phyloP scores from a whole-genome alignment of 2,113 vertebrate species.

The Formicarius rufipectus region DNA sequence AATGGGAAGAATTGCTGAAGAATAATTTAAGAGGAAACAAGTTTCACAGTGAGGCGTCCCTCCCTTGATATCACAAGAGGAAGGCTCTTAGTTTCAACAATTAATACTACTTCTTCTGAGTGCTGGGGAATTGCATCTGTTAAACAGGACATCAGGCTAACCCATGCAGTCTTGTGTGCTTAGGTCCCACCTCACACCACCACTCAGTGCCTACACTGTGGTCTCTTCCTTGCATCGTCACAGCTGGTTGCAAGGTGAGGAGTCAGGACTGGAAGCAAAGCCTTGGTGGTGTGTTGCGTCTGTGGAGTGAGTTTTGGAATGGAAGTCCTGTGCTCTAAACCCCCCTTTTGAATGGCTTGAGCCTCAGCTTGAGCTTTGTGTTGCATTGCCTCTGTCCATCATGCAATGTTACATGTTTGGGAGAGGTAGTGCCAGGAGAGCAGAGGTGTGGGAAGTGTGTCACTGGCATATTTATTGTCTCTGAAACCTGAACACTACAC shows the following conservation, averaged over 20 bases:
- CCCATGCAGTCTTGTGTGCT: fast-evolving
- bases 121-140: neutral
- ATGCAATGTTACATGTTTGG: fast-evolving
- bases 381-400: neutral
- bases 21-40: neutral
- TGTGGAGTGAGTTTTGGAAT: neutral
- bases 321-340: neutral
- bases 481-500: neutral
- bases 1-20: neutral
- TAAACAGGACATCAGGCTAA: neutral
- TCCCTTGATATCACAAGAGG: neutral
- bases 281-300: neutral
- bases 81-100: neutral
- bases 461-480: neutral
- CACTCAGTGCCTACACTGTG: no score
- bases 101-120: neutral
- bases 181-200: neutral
- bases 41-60: neutral
- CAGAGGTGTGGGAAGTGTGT: neutral
- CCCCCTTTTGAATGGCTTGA: neutral
- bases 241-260: neutral
- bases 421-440: neutral
- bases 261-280: neutral
- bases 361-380: neutral
- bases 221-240: neutral